phyloP scores from a whole-genome alignment of 2,888 invertebrate species.

The Xanthorhoe designata region DNA sequence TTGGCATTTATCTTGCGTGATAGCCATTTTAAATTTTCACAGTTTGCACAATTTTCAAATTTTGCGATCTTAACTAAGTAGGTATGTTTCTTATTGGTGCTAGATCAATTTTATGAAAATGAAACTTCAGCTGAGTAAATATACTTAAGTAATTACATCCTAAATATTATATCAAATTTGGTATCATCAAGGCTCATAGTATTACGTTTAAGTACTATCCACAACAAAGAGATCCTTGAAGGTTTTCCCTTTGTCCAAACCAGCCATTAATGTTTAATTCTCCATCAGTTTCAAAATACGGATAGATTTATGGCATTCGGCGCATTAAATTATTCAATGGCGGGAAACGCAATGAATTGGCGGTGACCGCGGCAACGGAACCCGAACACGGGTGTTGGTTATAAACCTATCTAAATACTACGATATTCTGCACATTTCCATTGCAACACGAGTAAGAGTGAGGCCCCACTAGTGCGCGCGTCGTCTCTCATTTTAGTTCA shows the following conservation, averaged over 20 bases:
- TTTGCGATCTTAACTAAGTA: too few species aligned
- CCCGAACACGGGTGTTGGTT: conserved; percentile 43
- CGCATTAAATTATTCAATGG: conserved; percentile 34
- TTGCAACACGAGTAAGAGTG: conserved; percentile 22
- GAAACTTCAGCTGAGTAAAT: too few species aligned
- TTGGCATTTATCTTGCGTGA: too few species aligned
- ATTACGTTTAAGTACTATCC: neutral
- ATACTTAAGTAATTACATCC: too few species aligned
- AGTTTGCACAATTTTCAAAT: too few species aligned
- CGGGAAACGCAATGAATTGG: conserved; percentile 39
- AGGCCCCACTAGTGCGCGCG: too few species aligned
- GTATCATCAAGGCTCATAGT: neutral
- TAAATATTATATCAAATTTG: too few species aligned
- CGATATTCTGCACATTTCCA: conserved; percentile 33
- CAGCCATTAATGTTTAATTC: conserved; percentile 22
- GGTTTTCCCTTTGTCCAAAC: conserved; percentile 6
- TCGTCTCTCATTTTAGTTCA: too few species aligned
- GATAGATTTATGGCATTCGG: conserved; percentile 30
- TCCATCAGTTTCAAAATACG: conserved; percentile 21
- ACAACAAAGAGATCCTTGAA: conserved; percentile 4
- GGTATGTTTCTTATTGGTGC: too few species aligned
- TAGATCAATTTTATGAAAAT: too few species aligned
- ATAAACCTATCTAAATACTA: conserved; percentile 45
- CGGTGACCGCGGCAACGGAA: conserved; percentile 34
- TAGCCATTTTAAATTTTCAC: too few species aligned